Evolutionary conservation across 2,888 invertebrate genomes (phyloP).

Genomic region (Saturnia pavonia): DNA sequence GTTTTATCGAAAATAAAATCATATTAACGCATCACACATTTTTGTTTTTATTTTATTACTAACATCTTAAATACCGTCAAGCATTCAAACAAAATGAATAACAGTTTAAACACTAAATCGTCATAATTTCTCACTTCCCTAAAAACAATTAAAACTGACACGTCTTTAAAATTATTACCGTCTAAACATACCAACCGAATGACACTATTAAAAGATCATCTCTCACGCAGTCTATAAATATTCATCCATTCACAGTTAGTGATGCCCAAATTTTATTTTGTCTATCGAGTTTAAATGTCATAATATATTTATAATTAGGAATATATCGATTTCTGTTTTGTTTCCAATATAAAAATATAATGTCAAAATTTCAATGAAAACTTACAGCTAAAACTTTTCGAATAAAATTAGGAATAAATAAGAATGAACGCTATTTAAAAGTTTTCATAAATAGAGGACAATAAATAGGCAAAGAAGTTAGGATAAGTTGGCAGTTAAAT

Average conservation of each 20-base stretch:
- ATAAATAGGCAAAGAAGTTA: too few relatives aligned
- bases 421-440: too few relatives aligned
- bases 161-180: conserved; percentile 42
- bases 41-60: neutral
- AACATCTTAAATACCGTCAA: neutral
- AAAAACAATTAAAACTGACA: conserved; percentile 30
- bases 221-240: conserved; percentile 71
- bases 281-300: conserved; percentile 4
- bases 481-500: too few relatives aligned
- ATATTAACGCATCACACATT: neutral
- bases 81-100: neutral
- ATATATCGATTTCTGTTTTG: neutral
- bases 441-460: too few relatives aligned
- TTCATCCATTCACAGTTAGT: conserved; percentile 16
- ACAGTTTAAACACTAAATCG: conserved; percentile 16
- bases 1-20: neutral
- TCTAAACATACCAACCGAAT: conserved; percentile 50
- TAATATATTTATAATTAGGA: conserved; percentile 9
- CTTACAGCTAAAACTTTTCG: too few relatives aligned
- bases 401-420: too few relatives aligned
- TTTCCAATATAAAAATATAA: neutral
- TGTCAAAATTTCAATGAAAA: too few relatives aligned
- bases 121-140: conserved; percentile 39
- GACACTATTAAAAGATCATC: conserved; percentile 75
- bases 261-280: neutral